These are phyloP conservation scores for Orientallactaga sibirica DNA, from an alignment of 2,797 vertebrate species.

Conservation along the genomic window DNA sequence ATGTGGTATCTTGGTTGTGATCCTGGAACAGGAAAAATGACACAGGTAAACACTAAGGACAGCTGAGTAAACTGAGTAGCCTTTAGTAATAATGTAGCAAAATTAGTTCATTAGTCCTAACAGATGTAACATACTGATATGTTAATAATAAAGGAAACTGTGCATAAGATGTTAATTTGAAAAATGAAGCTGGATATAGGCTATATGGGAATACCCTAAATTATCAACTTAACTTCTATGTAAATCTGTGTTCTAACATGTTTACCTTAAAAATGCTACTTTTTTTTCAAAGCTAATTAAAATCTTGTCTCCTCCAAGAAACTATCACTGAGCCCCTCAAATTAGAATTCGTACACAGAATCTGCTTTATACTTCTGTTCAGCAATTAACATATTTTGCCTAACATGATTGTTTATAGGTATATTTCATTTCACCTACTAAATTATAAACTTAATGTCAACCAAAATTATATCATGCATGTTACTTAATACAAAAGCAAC, in stretches of 20 bases:
- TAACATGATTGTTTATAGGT: not conserved
- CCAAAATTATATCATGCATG: slow-evolving; percentile 9
- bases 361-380: not conserved
- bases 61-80: slow-evolving; percentile 22
- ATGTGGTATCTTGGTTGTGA: not conserved
- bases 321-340: not conserved
- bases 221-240: not conserved
- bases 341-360: slow-evolving; percentile 9
- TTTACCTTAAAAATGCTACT: not conserved
- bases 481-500: slow-evolving; percentile 51
- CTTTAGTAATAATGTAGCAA: not conserved
- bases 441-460: slow-evolving; percentile 27
- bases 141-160: not conserved
- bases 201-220: not conserved
- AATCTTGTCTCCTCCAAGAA: slow-evolving; percentile 28
- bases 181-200: not conserved
- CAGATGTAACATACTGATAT: slow-evolving; percentile 2
- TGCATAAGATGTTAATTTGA: not conserved
- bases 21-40: not conserved
- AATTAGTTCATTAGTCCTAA: not conserved
- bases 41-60: slow-evolving; percentile 8
- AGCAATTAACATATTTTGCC: slow-evolving; percentile 19
- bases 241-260: slow-evolving; percentile 20
- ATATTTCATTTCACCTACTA: slow-evolving; percentile 34
- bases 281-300: slow-evolving; percentile 35